Base-by-base conservation (phyloP, 2,797 vertebrate species). In the Halcyon leucocephala region DNA sequence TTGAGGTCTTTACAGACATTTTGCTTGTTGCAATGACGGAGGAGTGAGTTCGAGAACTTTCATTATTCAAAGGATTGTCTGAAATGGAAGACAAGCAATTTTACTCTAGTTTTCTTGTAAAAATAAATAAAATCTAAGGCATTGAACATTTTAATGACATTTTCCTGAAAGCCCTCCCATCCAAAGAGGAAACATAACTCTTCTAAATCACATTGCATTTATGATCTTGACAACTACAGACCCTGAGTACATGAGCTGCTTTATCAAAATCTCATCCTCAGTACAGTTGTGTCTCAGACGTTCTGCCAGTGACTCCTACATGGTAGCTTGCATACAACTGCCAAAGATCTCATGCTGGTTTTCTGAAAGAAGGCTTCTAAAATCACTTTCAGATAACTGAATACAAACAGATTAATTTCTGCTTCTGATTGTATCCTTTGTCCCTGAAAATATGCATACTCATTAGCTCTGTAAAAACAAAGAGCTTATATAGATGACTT, bases 11-110 rank as follows among this genome's bases (percentile, higher is more conserved):
- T 81, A 98, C 98, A 69, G 99, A 98, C 78, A 99, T 98, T 97
- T 99, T 99, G 95, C 99, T 99, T 91, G 99, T 98, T 95, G 98
- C 99, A 86, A 98, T 98, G 83, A 99, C 97, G 28, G 99, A 99
- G 39, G 99, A 99, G 90, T 99, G 99, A 66, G 98, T 98, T 97
- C 98, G 98, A 89, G 99, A 99, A 97, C 98, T 99, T 96, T 99
- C 99, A 77, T 99, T 99, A 54, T 99, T 99, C 97, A 99, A 92
- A 64, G 99, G 99, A 91, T 99, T 99, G 98, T 99, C 99, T 99
- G 96, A 70, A 98, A 96, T 44, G 54, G 44, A 95, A 70, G 60
- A 95, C 85, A 97, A 84, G 86, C 8, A 97, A 94, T 95, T 89
- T 95, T 97, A 96, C 18, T 87, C 55, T 35, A 60, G 54, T 76